Evolutionary conservation across 2,888 invertebrate species (phyloP).

Genomic region (Ryuthela nishihirai): DNA sequence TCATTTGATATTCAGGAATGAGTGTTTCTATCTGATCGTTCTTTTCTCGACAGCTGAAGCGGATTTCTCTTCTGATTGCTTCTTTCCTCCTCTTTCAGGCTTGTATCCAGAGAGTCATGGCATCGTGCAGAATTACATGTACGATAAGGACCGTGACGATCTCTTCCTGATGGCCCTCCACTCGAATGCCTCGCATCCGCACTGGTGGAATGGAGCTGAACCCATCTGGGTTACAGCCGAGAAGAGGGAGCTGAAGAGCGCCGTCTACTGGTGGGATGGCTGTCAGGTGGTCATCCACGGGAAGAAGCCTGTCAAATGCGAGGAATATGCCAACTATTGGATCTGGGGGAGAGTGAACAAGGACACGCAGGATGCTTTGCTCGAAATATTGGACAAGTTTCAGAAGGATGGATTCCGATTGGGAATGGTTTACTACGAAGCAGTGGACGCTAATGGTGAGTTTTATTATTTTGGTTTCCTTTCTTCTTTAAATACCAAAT

Average conservation of each 20-base stretch:
- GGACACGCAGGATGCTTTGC: constrained; percentile 24
- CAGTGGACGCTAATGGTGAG: constrained; percentile 40
- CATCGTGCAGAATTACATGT: constrained; percentile 51
- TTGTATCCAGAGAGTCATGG: constrained; percentile 49
- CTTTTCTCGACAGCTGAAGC: background rate
- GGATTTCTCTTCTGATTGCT: background rate
- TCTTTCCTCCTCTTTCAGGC: constrained; percentile 15
- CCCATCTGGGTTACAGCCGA: constrained; percentile 43
- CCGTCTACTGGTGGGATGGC: constrained; percentile 44
- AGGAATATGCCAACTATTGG: constrained; percentile 35
- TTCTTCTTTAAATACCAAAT: too few relatives aligned
- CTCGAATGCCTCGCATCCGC: constrained; percentile 40
- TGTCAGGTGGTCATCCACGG: constrained; percentile 41
- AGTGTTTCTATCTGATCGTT: too few relatives aligned
- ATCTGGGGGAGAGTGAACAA: constrained; percentile 32
- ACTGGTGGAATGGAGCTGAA: constrained; percentile 44
- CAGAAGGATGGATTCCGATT: constrained; percentile 30
- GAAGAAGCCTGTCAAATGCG: constrained; percentile 24
- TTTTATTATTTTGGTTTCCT: too few relatives aligned
- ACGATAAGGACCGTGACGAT: constrained; percentile 45
- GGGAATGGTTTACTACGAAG: constrained; percentile 39
- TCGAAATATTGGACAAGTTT: constrained; percentile 35
- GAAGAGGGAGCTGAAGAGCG: constrained; percentile 40
- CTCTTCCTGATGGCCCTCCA: constrained; percentile 39
- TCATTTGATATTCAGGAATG: too few relatives aligned